Conservation (phyloP, 2,888 invertebrate genomes). For the Sthenelais limicola region DNA sequence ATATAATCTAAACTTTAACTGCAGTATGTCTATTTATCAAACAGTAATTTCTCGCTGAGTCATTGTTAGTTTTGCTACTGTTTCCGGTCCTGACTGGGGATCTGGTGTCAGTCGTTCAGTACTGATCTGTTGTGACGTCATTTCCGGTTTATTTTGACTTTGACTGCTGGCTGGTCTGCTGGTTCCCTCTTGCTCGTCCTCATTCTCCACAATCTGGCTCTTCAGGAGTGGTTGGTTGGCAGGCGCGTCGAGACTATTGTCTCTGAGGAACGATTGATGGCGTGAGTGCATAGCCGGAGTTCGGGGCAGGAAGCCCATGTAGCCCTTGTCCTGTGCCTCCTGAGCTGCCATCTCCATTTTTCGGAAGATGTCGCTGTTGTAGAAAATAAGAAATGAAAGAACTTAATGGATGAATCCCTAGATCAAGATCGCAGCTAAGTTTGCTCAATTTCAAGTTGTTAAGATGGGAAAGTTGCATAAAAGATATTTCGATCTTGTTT, state of each 20-base stretch:
- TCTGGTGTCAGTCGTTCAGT: background rate
- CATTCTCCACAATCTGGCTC: constrained; percentile 2
- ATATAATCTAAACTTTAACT: too few species aligned
- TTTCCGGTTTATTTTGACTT: background rate
- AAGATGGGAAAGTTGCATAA: too few species aligned
- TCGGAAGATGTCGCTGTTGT: constrained; percentile 25
- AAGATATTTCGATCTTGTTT: too few species aligned
- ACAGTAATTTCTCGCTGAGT: background rate
- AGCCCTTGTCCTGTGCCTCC: constrained; percentile 27
- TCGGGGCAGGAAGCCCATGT: constrained; percentile 30
- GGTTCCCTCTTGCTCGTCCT: background rate
- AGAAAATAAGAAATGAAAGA: too few species aligned
- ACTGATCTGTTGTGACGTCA: too few species aligned
- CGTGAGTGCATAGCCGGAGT: constrained; percentile 29
- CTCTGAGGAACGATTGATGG: constrained; percentile 12
- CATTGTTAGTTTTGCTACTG: constrained; percentile 1
- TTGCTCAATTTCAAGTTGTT: too few species aligned
- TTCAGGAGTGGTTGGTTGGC: background rate
- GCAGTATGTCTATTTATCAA: too few species aligned
- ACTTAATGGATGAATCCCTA: too few species aligned
- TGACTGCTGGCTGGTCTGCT: background rate
- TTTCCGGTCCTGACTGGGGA: background rate
- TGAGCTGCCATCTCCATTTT: constrained; percentile 21
- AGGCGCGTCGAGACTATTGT: background rate
- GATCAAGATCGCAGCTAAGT: too few species aligned